These are phyloP conservation scores for Acanthiza pusilla DNA, from an alignment of 2,797 vertebrate genomes.

Conservation along the genomic window DNA sequence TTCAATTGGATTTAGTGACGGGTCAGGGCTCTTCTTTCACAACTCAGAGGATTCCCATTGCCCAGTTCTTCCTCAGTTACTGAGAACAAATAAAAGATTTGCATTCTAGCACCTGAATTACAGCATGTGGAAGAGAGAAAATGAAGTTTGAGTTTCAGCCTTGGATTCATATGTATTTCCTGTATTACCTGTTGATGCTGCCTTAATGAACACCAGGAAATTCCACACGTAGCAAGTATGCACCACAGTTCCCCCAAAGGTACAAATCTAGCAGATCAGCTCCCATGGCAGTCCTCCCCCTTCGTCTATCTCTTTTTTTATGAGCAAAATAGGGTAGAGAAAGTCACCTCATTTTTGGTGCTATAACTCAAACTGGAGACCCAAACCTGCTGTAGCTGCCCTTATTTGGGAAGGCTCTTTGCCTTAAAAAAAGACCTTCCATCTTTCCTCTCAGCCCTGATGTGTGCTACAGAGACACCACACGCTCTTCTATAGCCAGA, in stretches of 20 bases:
- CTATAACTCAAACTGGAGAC: background rate
- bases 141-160: background rate
- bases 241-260: background rate
- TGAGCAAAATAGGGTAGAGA: background rate
- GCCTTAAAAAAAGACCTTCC: background rate
- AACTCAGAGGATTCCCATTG: background rate
- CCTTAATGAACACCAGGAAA: background rate
- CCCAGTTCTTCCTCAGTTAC: background rate
- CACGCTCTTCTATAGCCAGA: background rate
- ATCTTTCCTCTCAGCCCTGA: background rate
- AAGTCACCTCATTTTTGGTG: background rate
- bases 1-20: background rate
- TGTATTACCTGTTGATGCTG: rapidly evolving
- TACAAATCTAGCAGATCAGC: background rate
- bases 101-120: background rate
- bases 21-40: background rate
- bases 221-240: background rate
- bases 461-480: background rate
- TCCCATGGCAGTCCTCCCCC: background rate
- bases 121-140: background rate
- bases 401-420: background rate
- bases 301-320: background rate
- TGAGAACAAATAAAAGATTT: background rate
- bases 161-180: background rate
- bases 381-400: background rate